These are phyloP conservation scores for Tipula confusa DNA, from an alignment of 2,888 invertebrate genomes.

Conservation along the genomic window DNA sequence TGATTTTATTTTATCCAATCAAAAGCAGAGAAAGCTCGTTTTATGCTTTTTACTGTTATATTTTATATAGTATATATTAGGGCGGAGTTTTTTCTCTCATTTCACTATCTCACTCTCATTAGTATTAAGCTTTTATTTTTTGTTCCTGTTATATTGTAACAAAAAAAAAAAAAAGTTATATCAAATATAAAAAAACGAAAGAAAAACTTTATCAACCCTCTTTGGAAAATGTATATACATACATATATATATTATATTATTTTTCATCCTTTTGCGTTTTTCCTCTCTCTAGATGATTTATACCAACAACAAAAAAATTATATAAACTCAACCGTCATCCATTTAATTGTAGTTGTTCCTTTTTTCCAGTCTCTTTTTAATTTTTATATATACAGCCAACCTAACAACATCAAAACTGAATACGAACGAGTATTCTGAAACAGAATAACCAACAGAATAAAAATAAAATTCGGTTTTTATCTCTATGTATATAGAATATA, in stretches of 20 bases:
- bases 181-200: constrained; percentile 4
- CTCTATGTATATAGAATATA: neutral
- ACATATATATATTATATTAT: neutral
- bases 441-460: constrained; percentile 15
- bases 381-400: constrained; percentile 21
- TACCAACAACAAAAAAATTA: neutral
- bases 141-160: neutral
- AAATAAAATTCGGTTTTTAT: neutral
- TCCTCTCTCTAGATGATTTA: constrained; percentile 13
- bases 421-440: neutral
- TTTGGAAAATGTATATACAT: neutral
- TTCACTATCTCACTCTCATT: neutral
- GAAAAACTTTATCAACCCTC: constrained; percentile 15
- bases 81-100: constrained; percentile 26
- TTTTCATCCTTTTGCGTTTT: neutral
- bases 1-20: constrained; percentile 29
- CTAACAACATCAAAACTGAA: neutral
- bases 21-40: constrained; percentile 21
- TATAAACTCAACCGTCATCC: constrained; percentile 26
- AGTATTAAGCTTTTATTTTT: neutral
- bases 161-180: neutral
- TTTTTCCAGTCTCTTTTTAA: neutral
- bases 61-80: neutral
- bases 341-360: neutral
- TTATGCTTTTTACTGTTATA: neutral